A percentile compares a stretch with the other conserved stretches of the same genome.
These are phyloP conservation scores for Epizoanthus scotinus DNA, from an alignment of 92 coral and sea anemone genomes.

Conservation along the genomic window DNA sequence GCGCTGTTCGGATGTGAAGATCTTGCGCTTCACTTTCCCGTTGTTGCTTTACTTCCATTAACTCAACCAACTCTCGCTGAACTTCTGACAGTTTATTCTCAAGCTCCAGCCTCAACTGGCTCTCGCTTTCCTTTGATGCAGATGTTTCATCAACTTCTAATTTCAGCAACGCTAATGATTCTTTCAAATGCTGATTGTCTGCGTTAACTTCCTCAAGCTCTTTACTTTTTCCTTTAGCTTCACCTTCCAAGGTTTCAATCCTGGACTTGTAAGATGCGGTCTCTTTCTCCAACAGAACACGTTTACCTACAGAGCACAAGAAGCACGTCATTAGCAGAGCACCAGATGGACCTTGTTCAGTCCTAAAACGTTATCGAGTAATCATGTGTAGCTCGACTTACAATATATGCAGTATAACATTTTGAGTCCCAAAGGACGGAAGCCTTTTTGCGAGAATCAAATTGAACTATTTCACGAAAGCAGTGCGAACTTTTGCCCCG, in stretches of 20 bases:
- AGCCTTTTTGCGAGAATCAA: too few species aligned
- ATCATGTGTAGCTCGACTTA: too few species aligned
- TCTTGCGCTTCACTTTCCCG: constrained; percentile 12
- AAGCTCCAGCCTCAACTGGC: background rate
- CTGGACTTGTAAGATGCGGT: background rate
- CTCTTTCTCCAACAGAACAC: constrained; percentile 8
- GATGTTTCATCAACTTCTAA: background rate
- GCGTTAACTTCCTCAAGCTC: constrained; percentile 10
- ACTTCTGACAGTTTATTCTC: constrained; percentile 1
- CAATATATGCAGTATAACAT: too few species aligned
- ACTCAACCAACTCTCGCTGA: background rate
- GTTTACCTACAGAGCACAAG: background rate
- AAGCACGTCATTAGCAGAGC: background rate
- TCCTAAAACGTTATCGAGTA: too few species aligned
- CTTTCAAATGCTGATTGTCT: background rate
- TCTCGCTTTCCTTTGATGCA: background rate
- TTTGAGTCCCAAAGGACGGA: too few species aligned
- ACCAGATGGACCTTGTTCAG: too few species aligned
- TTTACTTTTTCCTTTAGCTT: constrained; percentile 2
- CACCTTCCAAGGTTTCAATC: constrained; percentile 8
- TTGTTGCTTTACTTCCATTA: background rate
- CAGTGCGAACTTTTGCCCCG: too few species aligned
- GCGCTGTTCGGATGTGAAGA: background rate
- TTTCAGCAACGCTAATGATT: background rate
- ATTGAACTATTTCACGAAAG: too few species aligned